Evolutionary conservation across 1,140 invertebrate genomes (phyloP), one percentile per base, ranked within the genome.

Genomic region (Sycophila sp.): DNA sequence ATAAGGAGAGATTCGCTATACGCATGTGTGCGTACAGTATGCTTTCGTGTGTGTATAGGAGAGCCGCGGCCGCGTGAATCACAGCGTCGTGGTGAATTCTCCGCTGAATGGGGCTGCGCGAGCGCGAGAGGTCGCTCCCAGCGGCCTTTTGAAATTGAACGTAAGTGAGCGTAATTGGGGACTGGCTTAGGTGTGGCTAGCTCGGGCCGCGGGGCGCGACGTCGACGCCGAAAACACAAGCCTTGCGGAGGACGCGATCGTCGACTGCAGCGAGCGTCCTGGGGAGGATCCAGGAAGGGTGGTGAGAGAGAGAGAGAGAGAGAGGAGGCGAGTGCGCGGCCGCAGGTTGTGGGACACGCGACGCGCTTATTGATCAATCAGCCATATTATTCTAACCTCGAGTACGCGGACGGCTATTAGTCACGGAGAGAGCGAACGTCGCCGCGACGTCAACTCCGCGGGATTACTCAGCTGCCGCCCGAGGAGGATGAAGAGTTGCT

Each of bases 141-240:
- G 19, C 32, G 32, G 26, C 40, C 4, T 59, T 68, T 68, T 59
- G 30, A 68, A 68, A 68, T 59, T 68, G 49, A 58, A 17, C 34
- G 34, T 24, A 34, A 62, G n/a, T n/a, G n/a, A 49, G 38, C 45
- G 68, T 22, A 70, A 70, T 70, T 70, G 68, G 64, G n/a, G 45
- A 55, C 49, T 70, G n/a, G n/a, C n/a, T 70, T 70, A 70, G 68
- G 68, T 70, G 68, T 70, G 68, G 68, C 68, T 63, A 55, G 58
- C 62, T 22, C 45, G 67, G 55, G 47, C 36, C 60, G 34, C 34
- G 45, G 55, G n/a, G n/a, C n/a, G 59, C 59, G 40, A n/a, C 36
- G 13, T 63, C 67, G 40, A 63, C 63, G 67, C 45, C 17, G 49
- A 63, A 69, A 69, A 55, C 58, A 69, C 42, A 26, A 22, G 40